A percentile compares a stretch with the other conserved stretches of the same genome.
Evolutionary conservation across 1,140 invertebrate species (phyloP).

Genomic region (Drosophila malerkotliana): DNA sequence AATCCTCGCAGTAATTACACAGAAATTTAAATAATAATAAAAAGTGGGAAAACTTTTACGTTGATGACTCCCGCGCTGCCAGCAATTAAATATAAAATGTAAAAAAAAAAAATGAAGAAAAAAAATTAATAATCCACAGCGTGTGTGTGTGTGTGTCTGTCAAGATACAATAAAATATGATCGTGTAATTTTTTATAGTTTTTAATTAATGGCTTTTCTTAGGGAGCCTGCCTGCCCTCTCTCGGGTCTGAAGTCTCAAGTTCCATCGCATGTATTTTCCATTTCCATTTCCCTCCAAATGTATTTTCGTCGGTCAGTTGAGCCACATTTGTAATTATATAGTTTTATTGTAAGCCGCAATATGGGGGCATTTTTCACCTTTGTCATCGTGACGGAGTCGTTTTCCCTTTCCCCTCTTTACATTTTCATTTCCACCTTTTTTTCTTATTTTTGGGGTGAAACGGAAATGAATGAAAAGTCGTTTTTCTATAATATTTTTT

Average conservation of each 20-base stretch:
- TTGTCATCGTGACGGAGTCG: slow-evolving; percentile 37
- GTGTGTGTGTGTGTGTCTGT: slow-evolving; percentile 13
- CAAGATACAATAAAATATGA: slow-evolving; percentile 51
- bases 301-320: slow-evolving; percentile 47
- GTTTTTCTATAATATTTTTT: slow-evolving; percentile 7
- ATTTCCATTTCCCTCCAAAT: slow-evolving; percentile 44
- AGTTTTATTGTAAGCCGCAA: slow-evolving; percentile 39
- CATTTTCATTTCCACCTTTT: slow-evolving; percentile 5
- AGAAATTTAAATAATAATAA: slow-evolving; percentile 75
- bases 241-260: background rate
- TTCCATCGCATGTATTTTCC: slow-evolving; percentile 33
- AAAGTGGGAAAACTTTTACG: slow-evolving; percentile 67
- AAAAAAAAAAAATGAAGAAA: slow-evolving; percentile 25
- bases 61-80: slow-evolving; percentile 39
- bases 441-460: background rate
- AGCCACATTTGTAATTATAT: slow-evolving; percentile 48
- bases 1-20: slow-evolving; percentile 60
- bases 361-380: slow-evolving; percentile 37
- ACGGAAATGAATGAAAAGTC: slow-evolving; percentile 50
- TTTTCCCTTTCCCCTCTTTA: slow-evolving; percentile 14
- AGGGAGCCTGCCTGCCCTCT: slow-evolving; percentile 26
- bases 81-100: slow-evolving; percentile 62
- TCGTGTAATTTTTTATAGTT: slow-evolving; percentile 76
- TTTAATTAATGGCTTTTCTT: slow-evolving; percentile 80
- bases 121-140: slow-evolving; percentile 54